A percentile compares a stretch with the other conserved stretches of the same genome.
Evolutionary conservation across 2,888 invertebrate species (phyloP).

Genomic region (Spialia ferax): DNA sequence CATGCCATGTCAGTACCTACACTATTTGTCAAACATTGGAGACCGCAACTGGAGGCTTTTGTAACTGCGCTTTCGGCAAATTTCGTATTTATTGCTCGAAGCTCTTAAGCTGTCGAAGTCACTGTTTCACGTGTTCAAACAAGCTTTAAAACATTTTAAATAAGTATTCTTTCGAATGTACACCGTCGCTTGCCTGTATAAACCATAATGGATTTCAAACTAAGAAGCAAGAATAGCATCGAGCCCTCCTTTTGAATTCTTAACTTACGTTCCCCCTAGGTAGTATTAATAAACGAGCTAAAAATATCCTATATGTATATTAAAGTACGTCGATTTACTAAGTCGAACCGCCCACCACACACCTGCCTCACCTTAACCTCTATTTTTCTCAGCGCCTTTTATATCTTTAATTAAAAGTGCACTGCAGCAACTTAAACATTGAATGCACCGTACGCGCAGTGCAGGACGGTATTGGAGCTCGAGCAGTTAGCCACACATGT

Average conservation of each 20-base stretch:
- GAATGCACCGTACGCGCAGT: conserved; percentile 38
- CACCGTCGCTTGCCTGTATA: conserved; percentile 4
- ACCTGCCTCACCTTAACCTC: conserved; percentile 58
- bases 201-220: conserved; percentile 45
- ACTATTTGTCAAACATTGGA: conserved; percentile 72
- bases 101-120: conserved; percentile 66
- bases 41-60: conserved; percentile 71
- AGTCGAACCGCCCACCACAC: conserved; percentile 59
- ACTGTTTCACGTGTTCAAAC: too few relatives aligned
- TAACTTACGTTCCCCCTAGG: conserved; percentile 56
- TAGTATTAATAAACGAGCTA: conserved; percentile 64
- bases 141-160: too few relatives aligned
- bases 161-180: conserved; percentile 42
- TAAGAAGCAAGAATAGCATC: conserved; percentile 56
- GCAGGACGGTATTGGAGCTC: conserved; percentile 12
- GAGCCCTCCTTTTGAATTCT: conserved; percentile 58
- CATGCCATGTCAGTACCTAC: conserved; percentile 44
- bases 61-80: conserved; percentile 74
- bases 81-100: conserved; percentile 74
- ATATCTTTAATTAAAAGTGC: conserved; percentile 51
- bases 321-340: conserved; percentile 64
- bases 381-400: conserved; percentile 49
- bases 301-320: conserved; percentile 67
- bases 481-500: conserved; percentile 23
- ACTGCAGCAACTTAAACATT: conserved; percentile 19